phyloP scores from a whole-genome alignment of 2,113 vertebrate species.

The Corydoras maculifer region DNA sequence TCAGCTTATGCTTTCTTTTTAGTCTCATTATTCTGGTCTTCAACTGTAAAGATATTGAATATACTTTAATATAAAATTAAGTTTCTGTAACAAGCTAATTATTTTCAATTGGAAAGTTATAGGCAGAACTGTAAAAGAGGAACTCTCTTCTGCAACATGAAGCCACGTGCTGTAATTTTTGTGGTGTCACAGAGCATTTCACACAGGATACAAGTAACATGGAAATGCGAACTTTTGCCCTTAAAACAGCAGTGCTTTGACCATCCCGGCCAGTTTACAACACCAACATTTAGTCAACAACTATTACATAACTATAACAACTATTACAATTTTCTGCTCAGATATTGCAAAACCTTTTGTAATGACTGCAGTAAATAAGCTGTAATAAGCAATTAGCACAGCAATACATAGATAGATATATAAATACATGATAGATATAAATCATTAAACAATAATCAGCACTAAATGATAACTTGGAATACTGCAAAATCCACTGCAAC shows the following conservation, averaged over 20 bases:
- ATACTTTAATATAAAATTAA: no score
- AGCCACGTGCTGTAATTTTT: background rate
- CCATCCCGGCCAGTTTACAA: constrained; percentile 5
- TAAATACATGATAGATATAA: no score
- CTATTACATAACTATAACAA: background rate
- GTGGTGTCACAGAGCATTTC: constrained; percentile 8
- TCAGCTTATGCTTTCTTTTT: no score
- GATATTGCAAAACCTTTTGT: background rate
- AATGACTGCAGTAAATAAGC: background rate
- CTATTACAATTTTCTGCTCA: no score
- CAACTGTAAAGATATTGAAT: no score
- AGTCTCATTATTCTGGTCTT: no score
- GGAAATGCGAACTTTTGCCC: constrained; percentile 37
- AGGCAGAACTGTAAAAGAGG: constrained; percentile 18
- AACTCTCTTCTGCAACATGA: constrained; percentile 11
- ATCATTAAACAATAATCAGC: no score
- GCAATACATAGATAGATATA: no score
- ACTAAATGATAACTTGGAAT: background rate
- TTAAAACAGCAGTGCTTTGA: constrained; percentile 4
- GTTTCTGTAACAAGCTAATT: no score
- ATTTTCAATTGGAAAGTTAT: background rate
- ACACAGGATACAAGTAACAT: constrained; percentile 16
- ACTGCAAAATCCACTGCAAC: background rate
- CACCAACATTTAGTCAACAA: background rate
- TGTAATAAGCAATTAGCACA: no score